phyloP scores from a whole-genome alignment of 2,113 vertebrate genomes.

The Dermatemys mawii region DNA sequence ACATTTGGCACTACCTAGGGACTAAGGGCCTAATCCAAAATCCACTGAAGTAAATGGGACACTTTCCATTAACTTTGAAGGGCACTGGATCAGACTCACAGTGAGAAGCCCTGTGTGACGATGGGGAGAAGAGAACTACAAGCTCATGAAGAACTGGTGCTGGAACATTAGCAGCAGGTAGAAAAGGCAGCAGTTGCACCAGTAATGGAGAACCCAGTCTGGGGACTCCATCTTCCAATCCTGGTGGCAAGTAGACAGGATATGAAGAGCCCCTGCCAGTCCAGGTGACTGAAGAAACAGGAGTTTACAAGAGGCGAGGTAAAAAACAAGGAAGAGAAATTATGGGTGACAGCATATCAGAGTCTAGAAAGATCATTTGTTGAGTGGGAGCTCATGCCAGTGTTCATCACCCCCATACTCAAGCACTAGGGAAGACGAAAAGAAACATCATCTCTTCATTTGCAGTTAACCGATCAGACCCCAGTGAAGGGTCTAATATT shows the following conservation, averaged over 20 bases:
- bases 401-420: neutral
- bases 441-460: neutral
- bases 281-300: neutral
- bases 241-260: neutral
- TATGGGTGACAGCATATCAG: neutral
- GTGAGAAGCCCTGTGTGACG: neutral
- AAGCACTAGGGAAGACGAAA: neutral
- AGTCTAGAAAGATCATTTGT: neutral
- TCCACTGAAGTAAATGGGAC: neutral
- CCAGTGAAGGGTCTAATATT: neutral
- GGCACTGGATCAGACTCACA: neutral
- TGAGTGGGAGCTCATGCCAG: neutral
- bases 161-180: neutral
- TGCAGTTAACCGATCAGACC: neutral
- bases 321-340: neutral
- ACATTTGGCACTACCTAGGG: neutral
- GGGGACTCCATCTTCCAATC: neutral
- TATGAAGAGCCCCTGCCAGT: neutral
- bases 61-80: neutral
- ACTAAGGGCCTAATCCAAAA: neutral
- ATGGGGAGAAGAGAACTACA: neutral
- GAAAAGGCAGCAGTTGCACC: neutral
- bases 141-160: neutral
- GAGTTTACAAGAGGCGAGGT: neutral
- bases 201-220: neutral